Evolutionary conservation across 2,113 vertebrate species (phyloP).

Genomic region (Suncus etruscus): DNA sequence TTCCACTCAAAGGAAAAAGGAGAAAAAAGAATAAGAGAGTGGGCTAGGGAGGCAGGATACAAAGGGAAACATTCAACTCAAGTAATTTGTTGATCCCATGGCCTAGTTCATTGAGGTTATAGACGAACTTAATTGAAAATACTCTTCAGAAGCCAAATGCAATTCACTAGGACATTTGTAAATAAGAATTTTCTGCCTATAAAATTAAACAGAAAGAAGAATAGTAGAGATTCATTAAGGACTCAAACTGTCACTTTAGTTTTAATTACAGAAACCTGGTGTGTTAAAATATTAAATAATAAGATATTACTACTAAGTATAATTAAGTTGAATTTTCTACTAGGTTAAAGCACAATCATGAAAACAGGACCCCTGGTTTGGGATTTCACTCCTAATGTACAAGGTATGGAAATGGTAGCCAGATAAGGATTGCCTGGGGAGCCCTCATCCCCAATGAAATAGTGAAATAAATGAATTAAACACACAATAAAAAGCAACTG

Average conservation of each 20-base stretch:
- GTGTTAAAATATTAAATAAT: neutral
- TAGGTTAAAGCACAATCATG: too few species aligned
- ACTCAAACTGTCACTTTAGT: neutral
- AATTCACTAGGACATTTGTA: conserved; percentile 42
- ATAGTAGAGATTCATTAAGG: neutral
- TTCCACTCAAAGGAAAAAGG: conserved; percentile 19
- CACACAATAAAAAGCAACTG: neutral
- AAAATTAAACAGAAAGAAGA: neutral
- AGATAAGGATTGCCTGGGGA: too few species aligned
- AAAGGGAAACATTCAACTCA: neutral
- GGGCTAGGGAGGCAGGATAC: too few species aligned
- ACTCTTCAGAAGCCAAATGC: neutral
- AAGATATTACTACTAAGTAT: too few species aligned
- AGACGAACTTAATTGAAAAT: conserved; percentile 12
- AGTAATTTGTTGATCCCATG: conserved; percentile 22
- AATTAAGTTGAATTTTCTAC: too few species aligned
- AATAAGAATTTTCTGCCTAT: neutral
- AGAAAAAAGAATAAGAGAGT: neutral
- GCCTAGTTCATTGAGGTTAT: neutral
- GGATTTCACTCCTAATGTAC: too few species aligned
- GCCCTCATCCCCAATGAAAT: neutral
- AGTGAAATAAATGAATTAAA: neutral
- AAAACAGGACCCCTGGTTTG: too few species aligned
- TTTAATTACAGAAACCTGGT: conserved; percentile 24
- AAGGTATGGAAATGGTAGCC: too few species aligned